Conservation (phyloP, 2,888 invertebrate species). For the Acleris cristana region DNA sequence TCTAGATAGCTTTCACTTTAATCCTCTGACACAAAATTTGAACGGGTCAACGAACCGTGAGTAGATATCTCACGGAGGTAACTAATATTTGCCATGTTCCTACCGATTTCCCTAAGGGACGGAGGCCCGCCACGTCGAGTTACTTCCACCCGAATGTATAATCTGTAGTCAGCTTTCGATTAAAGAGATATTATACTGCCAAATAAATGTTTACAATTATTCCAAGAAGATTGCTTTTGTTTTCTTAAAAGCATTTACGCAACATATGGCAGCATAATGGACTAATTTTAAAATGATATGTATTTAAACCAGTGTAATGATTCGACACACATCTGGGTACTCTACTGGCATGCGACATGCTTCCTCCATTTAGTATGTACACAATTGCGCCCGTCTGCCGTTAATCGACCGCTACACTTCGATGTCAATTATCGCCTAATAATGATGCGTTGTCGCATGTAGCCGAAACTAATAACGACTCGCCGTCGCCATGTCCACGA, state of each 20-base stretch:
- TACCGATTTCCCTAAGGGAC: slow-evolving; percentile 71
- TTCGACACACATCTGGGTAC: slow-evolving; percentile 36
- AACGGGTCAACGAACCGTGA: slow-evolving; percentile 75
- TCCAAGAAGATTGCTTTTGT: background rate
- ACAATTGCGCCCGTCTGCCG: slow-evolving; percentile 62
- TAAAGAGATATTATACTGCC: slow-evolving; percentile 20
- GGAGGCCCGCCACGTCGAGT: slow-evolving; percentile 63
- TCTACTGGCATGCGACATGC: slow-evolving; percentile 51
- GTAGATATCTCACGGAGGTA: slow-evolving; percentile 64
- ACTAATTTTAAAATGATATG: slow-evolving; percentile 17
- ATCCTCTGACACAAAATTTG: slow-evolving; percentile 66
- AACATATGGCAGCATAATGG: slow-evolving; percentile 15
- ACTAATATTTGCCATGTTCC: slow-evolving; percentile 78
- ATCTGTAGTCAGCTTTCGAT: slow-evolving; percentile 42
- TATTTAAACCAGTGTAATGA: slow-evolving; percentile 21
- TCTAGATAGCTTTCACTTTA: slow-evolving; percentile 58
- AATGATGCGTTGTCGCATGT: slow-evolving; percentile 70
- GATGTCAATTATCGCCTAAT: slow-evolving; percentile 79
- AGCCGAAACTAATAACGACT: slow-evolving; percentile 75
- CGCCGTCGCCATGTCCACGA: slow-evolving; percentile 70
- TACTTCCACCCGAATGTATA: slow-evolving; percentile 70
- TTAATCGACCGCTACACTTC: slow-evolving; percentile 79
- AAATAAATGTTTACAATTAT: slow-evolving; percentile 19
- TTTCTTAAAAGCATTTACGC: background rate
- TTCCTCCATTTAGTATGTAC: slow-evolving; percentile 65